A percentile compares a stretch with the other conserved stretches of the same genome.
phyloP scores from a whole-genome alignment of 2,113 vertebrate genomes.

The Solea solea region DNA sequence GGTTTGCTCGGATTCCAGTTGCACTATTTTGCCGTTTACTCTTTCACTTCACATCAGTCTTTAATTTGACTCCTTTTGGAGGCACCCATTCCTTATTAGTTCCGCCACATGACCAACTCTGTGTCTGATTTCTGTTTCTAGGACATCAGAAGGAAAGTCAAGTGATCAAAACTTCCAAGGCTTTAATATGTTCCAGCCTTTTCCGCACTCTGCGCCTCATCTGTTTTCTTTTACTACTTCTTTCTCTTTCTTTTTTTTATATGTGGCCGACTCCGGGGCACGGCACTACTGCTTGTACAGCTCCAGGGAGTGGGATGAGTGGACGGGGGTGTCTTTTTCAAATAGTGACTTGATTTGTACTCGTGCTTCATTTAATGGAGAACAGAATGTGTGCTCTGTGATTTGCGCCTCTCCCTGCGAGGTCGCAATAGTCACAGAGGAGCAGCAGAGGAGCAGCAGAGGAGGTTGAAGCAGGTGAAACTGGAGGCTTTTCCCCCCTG shows the following conservation, averaged over 20 bases:
- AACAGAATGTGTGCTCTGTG: conserved; percentile 20
- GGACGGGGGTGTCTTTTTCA: conserved; percentile 22
- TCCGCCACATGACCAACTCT: conserved; percentile 37
- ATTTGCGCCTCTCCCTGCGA: conserved; percentile 39
- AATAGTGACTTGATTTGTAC: conserved; percentile 18
- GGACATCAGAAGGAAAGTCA: conserved; percentile 51
- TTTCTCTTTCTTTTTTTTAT: not conserved
- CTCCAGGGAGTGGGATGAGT: conserved; percentile 7
- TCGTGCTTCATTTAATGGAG: conserved; percentile 28
- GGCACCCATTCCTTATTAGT: conserved; percentile 56
- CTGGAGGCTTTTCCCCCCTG: conserved; percentile 42
- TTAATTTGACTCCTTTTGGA: conserved; percentile 28
- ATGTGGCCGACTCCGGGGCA: conserved; percentile 29
- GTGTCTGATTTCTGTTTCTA: conserved; percentile 46
- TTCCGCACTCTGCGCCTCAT: conserved; percentile 48
- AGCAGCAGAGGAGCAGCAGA: conserved; percentile 28
- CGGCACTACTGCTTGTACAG: not conserved
- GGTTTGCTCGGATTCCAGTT: conserved; percentile 11
- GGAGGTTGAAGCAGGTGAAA: conserved; percentile 56
- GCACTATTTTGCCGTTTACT: not conserved
- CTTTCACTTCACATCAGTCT: conserved; percentile 28
- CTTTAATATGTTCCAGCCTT: conserved; percentile 70
- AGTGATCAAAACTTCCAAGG: conserved; percentile 60
- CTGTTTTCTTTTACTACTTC: conserved; percentile 65
- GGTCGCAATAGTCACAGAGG: conserved; percentile 24